Base-by-base conservation (phyloP, 2,888 invertebrate species). In the Girardia tigrina region DNA sequence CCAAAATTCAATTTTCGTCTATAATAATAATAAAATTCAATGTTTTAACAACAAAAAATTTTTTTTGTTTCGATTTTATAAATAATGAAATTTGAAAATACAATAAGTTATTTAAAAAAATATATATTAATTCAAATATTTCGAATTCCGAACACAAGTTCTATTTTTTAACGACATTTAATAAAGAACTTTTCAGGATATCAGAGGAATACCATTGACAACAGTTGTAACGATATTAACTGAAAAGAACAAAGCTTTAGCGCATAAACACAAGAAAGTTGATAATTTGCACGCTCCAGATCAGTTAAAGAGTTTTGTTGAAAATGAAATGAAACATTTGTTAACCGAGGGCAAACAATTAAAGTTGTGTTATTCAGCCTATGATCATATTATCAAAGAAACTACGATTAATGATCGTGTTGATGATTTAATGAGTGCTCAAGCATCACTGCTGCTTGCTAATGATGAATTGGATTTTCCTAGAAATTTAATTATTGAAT, bases 401-500 rank as follows among this genome's bases (percentile, higher is more conserved):
- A 71, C 29, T 20, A 71, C 71, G n/a, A 28, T 28, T 27, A 4
- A 28, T 71, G 71, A 71, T 27, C 6, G 71, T 2, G 71, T 71
- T 6, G 71, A 71, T 27, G 71, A 71, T n/a, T 14, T 71, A 28
- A 27, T 71, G 71, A 28, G 28, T 23, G 71, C 71, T 71, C 71
- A 71, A 71, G 28, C 28, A 14, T 29, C 28, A 12, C 28, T 71
- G 28, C 29, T 71, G 16, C 28, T 29, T 23, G 71, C 71, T 12
- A 28, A n/a, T 71, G 71, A 71, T 27, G 71, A 71, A n/a, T 28
- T 14, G 27, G 28, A 71, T 8, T 71, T 71, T n/a, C 28, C 71
- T n/a, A 71, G 28, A 71, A 28, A 71, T 71, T 28, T 71, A 14
- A 71, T 71, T 71, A 20, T 71, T 27, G 71, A 71, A 28, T 71